Percentiles rank a stretch among this genome's conserved stretches.
Evolutionary conservation across 2,888 invertebrate species (phyloP).

Genomic region (Barypeithes pellucidus): DNA sequence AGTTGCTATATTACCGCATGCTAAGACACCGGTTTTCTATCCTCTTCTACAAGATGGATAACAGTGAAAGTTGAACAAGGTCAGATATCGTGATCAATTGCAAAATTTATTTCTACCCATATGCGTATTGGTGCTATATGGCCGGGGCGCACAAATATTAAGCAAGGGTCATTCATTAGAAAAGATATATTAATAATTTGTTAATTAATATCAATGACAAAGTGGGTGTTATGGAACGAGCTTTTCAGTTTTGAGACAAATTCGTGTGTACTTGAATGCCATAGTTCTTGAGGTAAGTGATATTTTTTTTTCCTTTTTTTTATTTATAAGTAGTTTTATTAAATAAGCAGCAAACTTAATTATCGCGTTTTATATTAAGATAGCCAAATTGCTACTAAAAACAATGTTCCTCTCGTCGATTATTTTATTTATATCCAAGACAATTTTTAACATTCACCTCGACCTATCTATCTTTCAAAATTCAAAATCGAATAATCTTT

Average conservation of each 20-base stretch:
- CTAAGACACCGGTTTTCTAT: conserved; percentile 7
- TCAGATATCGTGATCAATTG: conserved; percentile 3
- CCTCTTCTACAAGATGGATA: conserved; percentile 1
- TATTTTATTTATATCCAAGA: too few species aligned
- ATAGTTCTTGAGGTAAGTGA: conserved; percentile 18
- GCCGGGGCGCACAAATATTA: conserved; percentile 18
- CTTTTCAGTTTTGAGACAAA: conserved; percentile 4
- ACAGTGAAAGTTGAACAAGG: conserved; percentile 37
- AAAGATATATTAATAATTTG: conserved; percentile 25
- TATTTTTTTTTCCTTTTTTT: neutral
- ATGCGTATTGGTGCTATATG: neutral
- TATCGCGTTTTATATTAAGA: too few species aligned
- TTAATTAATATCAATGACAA: conserved; percentile 26
- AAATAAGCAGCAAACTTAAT: too few species aligned
- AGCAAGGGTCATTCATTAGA: conserved; percentile 29
- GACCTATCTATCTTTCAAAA: too few species aligned
- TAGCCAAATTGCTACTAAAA: too few species aligned
- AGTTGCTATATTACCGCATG: conserved; percentile 29
- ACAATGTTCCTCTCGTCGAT: too few species aligned
- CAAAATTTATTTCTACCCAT: conserved; percentile 1
- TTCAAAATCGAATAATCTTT: too few species aligned
- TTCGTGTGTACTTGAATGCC: conserved; percentile 13
- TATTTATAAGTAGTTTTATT: neutral
- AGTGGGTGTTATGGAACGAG: conserved; percentile 16
- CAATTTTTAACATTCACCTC: too few species aligned